Conservation (phyloP, 2,113 vertebrate species). For the Trichomycterus rosablanca region DNA sequence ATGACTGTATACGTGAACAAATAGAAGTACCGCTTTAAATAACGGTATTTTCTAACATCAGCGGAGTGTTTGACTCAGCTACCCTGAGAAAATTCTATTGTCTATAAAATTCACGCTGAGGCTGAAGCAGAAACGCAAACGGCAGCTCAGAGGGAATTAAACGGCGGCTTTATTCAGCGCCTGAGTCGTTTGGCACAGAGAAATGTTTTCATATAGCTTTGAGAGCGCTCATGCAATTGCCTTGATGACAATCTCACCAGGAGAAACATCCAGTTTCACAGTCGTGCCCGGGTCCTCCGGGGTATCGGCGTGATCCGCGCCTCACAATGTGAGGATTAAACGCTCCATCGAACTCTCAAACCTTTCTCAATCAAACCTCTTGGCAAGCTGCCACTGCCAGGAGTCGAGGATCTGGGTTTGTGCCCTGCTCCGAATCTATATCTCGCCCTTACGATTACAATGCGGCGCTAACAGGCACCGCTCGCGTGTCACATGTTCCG, state of each 20-base stretch:
- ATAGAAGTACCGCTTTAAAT: too few relatives aligned
- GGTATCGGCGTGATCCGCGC: not conserved
- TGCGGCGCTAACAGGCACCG: not conserved
- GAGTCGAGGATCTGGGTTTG: not conserved
- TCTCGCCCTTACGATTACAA: not conserved
- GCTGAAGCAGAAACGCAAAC: too few relatives aligned
- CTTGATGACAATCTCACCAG: not conserved
- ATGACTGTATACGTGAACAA: too few relatives aligned
- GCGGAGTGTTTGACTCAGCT: too few relatives aligned
- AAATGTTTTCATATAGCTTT: slow-evolving; percentile 5
- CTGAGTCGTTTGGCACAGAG: too few relatives aligned
- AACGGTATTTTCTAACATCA: too few relatives aligned
- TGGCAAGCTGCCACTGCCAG: slow-evolving; percentile 9
- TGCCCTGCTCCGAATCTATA: slow-evolving; percentile 1
- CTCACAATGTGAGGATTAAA: slow-evolving; percentile 29
- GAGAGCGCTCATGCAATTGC: slow-evolving; percentile 11
- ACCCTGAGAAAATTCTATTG: too few relatives aligned
- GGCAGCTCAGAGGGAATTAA: too few relatives aligned
- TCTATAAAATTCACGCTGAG: too few relatives aligned
- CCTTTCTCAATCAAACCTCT: slow-evolving; percentile 26
- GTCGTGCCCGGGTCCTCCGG: slow-evolving; percentile 14
- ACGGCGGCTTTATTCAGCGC: too few relatives aligned
- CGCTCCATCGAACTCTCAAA: slow-evolving; percentile 26
- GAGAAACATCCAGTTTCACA: slow-evolving; percentile 14
- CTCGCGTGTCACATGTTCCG: slow-evolving; percentile 8